Evolutionary conservation across 2,113 vertebrate species (phyloP), one percentile per base, ranked within the genome.

Genomic region (Rhea pennata): DNA sequence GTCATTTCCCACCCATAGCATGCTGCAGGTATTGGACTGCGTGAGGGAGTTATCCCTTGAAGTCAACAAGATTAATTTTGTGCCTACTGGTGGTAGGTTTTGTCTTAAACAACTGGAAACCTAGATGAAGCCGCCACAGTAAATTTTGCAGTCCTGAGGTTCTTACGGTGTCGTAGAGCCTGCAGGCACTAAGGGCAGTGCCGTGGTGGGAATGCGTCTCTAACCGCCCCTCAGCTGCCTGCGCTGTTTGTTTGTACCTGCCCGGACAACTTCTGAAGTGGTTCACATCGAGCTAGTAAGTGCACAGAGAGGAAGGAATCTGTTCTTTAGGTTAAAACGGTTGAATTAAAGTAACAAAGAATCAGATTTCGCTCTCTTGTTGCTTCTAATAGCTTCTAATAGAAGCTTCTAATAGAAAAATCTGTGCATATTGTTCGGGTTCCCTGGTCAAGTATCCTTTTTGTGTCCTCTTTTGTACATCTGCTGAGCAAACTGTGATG

Each of bases 161-260:
- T 88, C 58, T 61, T 29, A 29, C 22, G 36, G 27, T 61, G 16
- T 61, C 66, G 81, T 62, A 31, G 59, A 44, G 2, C 17, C 12
- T 0, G 0, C 24, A 42, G 74, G 70, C 67, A 6, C 33, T 29
- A 6, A 1, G 19, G 69, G 62, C 39, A n/a, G 36, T 46, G 40
- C 66, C 4, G 6, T 20, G 40, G 12, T 29, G 21, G 11, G 1
- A 51, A 4, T 71, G 5, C 56, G 78, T 65, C 71, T 80, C 78
- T 24, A 15, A 5, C 27, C 65, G 44, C 48, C 24, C 4, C 2
- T 15, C 53, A 74, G 3, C 56, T 69, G 33, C 42, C 40, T 61
- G 39, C 54, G 12, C 1, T 26, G 51, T 56, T 50, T 22, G 0
- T 83, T 56, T 67, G 53, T 69, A 77, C 33, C 29, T 13, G 1